These are phyloP conservation scores for Zalophus californianus DNA, from an alignment of 2,797 vertebrate genomes.

Conservation along the genomic window DNA sequence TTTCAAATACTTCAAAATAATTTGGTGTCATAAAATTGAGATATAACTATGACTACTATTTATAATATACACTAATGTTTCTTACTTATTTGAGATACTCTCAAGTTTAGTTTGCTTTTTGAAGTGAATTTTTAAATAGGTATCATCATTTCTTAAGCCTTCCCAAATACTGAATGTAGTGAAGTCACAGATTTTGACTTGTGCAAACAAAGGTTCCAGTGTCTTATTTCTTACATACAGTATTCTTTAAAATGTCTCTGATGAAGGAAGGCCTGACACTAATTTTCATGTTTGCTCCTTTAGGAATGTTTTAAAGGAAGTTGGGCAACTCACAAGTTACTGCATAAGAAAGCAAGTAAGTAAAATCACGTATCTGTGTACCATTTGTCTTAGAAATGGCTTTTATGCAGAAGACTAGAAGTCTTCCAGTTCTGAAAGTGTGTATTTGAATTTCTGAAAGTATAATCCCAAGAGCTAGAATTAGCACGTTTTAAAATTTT, in stretches of 20 bases:
- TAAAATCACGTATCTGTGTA: slow-evolving; percentile 59
- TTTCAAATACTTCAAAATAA: slow-evolving; percentile 24
- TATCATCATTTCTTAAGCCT: slow-evolving; percentile 46
- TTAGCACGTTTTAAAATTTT: neutral
- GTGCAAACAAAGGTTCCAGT: slow-evolving; percentile 22
- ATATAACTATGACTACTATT: neutral
- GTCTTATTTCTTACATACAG: neutral
- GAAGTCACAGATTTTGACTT: neutral
- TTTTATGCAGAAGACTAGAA: slow-evolving; percentile 1
- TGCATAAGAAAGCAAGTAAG: slow-evolving; percentile 99
- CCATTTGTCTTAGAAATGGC: neutral
- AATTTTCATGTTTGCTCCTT: slow-evolving; percentile 82
- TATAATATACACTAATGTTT: neutral
- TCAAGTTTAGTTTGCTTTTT: slow-evolving; percentile 49
- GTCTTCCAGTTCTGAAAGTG: neutral
- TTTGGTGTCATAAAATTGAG: slow-evolving; percentile 48
- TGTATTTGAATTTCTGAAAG: neutral
- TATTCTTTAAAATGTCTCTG: slow-evolving; percentile 40
- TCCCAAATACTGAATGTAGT: neutral
- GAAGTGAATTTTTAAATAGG: slow-evolving; percentile 34
- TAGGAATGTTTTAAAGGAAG: slow-evolving; percentile 99
- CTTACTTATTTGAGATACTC: slow-evolving; percentile 16
- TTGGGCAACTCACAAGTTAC: slow-evolving; percentile 97
- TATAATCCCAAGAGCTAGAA: neutral
- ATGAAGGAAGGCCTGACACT: slow-evolving; percentile 61